Percentiles rank a stretch among this genome's conserved stretches.
Conservation (phyloP, 1,140 invertebrate genomes). For the Aphelenchoides avenae region DNA sequence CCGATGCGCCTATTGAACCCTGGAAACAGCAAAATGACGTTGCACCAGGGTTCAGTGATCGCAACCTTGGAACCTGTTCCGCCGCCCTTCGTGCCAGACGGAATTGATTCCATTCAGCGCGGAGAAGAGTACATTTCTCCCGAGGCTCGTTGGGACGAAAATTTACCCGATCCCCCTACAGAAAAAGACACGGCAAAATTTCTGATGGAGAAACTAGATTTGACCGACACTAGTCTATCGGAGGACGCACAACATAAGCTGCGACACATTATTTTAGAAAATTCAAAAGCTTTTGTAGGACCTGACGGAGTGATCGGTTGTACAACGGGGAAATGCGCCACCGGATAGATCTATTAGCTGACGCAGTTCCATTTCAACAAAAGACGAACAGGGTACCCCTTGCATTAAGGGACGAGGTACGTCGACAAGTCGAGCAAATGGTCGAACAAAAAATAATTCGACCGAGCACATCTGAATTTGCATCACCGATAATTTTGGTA, state of each 20-base stretch:
- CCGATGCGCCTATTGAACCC: constrained; percentile 6
- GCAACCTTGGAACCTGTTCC: not conserved
- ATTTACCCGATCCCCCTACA: not conserved
- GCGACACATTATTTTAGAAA: not conserved
- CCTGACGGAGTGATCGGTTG: no score
- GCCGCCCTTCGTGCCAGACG: no score
- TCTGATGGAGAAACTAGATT: no score
- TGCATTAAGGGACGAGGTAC: constrained; percentile 6
- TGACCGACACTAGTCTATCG: not conserved
- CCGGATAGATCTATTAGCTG: not conserved
- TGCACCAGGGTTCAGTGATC: not conserved
- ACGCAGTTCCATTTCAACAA: not conserved
- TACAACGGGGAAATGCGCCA: constrained; percentile 4
- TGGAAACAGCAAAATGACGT: not conserved
- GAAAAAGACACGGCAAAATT: no score
- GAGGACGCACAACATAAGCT: not conserved
- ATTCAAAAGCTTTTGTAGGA: constrained; percentile 5
- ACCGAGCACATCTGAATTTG: not conserved
- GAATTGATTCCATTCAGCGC: not conserved
- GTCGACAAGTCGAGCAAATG: constrained; percentile 3
- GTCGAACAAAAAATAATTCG: not conserved
- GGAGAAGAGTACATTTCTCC: not conserved
- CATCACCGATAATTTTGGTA: not conserved
- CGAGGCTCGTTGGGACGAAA: not conserved
- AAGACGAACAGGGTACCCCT: constrained; percentile 2